Conservation (phyloP, 2,113 vertebrate genomes). For the Pan paniscus region DNA sequence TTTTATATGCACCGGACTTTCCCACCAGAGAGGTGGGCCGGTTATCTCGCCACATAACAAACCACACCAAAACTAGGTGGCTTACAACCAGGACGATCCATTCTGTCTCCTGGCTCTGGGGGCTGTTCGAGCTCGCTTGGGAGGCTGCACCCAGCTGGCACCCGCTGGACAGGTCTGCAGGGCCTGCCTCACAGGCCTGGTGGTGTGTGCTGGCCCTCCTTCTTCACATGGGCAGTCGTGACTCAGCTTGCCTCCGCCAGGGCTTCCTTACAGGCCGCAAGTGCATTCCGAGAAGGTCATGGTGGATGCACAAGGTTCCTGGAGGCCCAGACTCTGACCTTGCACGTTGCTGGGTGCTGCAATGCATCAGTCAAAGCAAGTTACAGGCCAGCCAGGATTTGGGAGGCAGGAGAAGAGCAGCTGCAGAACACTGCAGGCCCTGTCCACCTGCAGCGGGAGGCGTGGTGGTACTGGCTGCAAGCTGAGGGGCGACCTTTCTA, state of each 20-base stretch:
- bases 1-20: neutral
- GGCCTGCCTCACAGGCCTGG: neutral
- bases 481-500: no score
- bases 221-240: neutral
- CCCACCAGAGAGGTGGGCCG: neutral
- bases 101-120: neutral
- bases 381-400: neutral
- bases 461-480: rapidly evolving
- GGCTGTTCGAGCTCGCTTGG: no score
- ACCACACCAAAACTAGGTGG: neutral
- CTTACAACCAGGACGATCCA: neutral
- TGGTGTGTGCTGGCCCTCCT: neutral
- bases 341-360: rapidly evolving
- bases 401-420: neutral
- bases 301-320: neutral
- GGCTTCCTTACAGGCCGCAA: neutral
- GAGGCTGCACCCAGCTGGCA: no score
- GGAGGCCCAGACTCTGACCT: neutral
- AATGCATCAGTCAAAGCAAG: neutral
- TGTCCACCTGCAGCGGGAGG: neutral
- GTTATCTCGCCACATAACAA: neutral
- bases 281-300: rapidly evolving
- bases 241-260: neutral
- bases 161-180: no score
- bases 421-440: neutral